These are phyloP conservation scores for Ochotona princeps DNA, from an alignment of 2,113 vertebrate genomes.

Conservation along the genomic window DNA sequence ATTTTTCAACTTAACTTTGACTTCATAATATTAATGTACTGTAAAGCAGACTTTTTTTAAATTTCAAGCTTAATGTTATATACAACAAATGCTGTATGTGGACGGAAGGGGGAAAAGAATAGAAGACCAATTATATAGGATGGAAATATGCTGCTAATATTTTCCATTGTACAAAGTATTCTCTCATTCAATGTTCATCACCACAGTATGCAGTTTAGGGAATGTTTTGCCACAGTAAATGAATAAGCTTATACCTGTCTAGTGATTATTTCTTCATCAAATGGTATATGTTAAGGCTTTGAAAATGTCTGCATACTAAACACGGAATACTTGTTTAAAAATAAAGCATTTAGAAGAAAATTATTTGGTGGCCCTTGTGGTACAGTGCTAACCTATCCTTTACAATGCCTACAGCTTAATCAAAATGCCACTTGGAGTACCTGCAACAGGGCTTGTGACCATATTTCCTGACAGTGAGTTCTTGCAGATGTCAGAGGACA, in stretches of 20 bases:
- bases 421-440: no score
- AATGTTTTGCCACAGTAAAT: not conserved
- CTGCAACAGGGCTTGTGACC: no score
- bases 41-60: constrained; percentile 53
- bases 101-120: not conserved
- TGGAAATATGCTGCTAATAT: not conserved
- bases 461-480: no score
- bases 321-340: not conserved
- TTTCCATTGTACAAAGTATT: constrained; percentile 17
- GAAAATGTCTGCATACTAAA: not conserved
- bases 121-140: constrained; percentile 34
- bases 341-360: not conserved
- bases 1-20: constrained; percentile 65
- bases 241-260: not conserved
- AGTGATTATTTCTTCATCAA: not conserved
- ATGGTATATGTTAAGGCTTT: not conserved
- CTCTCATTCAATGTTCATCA: not conserved
- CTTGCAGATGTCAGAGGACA: no score
- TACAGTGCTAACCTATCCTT: no score
- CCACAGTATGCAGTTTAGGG: not conserved
- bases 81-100: not conserved
- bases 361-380: not conserved
- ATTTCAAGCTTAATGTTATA: not conserved
- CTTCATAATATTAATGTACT: constrained; percentile 47
- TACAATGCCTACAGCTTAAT: no score